Evolutionary conservation across 2,888 invertebrate species (phyloP), one percentile per base, ranked within the genome.

Genomic region (Drosophila peninsularis): DNA sequence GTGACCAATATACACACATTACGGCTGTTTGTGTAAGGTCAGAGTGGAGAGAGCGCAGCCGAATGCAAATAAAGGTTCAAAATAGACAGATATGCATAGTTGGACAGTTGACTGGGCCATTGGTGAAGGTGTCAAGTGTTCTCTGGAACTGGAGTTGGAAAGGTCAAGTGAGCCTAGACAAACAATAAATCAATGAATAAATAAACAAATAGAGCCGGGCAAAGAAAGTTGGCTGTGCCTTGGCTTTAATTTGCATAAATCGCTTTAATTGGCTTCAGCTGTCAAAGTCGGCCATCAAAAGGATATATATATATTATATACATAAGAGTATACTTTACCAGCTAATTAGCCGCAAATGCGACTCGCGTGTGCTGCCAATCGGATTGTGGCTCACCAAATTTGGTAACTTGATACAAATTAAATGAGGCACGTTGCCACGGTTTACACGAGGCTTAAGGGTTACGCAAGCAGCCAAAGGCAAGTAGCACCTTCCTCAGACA

Each of bases 281-380:
- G 67, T 53, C 68, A 36, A 39, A 41, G 62, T 56, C 57, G 57
- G 71, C 65, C 72, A 82, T 79, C 69, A 82, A 88, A 88, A 80
- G 83, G 75, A 80, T 83, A 74, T 85, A 36, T 50, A 50, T 32
- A 72, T 36, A 36, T n/a, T n/a, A 24, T 1, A 32, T 19, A 19
- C 13, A 19, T 13, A 11, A 50, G 14, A 10, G 10, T n/a, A 73
- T 77, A 52, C 61, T 69, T 19, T 45, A 21, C 36, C 53, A 72
- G 80, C 88, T 85, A 85, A 85, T 85, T 85, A 85, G 78, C 65
- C 69, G 75, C 75, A 69, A 80, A 73, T 70, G 71, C 72, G 67
- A 37, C 54, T 58, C 52, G 60, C 71, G 54, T 55, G 71, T 49
- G 64, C 63, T 69, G 68, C 61, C 74, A 82, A 84, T 82, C 85